phyloP scores from a whole-genome alignment of 2,888 invertebrate species.

The Pristionchus fissidentatus region DNA sequence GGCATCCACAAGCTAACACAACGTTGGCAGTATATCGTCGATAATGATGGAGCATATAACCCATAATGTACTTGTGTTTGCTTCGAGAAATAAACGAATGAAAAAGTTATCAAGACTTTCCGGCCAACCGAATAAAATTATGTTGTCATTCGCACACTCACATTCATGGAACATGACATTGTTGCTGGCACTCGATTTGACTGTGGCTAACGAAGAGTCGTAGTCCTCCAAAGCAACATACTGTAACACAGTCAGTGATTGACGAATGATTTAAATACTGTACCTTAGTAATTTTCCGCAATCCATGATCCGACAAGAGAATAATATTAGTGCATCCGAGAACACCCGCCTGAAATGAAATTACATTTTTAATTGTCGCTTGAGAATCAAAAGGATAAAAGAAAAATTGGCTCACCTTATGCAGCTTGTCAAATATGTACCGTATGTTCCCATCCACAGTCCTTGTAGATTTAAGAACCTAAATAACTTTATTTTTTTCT shows the following conservation, averaged over 20 bases:
- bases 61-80: too few relatives aligned
- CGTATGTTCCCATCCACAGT: not conserved
- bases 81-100: too few relatives aligned
- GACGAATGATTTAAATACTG: not conserved
- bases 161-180: not conserved
- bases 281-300: not conserved
- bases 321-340: constrained; percentile 21
- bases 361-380: not conserved
- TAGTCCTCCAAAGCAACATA: not conserved
- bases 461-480: not conserved
- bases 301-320: constrained; percentile 19
- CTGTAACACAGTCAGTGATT: not conserved
- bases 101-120: too few relatives aligned
- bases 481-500: not conserved
- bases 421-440: not conserved
- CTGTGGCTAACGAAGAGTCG: not conserved
- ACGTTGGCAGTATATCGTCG: too few relatives aligned
- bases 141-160: too few relatives aligned
- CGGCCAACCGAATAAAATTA: not conserved
- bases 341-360: not conserved
- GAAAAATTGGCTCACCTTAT: too few relatives aligned
- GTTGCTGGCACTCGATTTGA: not conserved
- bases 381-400: not conserved
- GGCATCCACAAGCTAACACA: too few relatives aligned
- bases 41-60: too few relatives aligned